These are phyloP conservation scores for Marcusenius ussheri DNA, from an alignment of 2,113 vertebrate species.

Conservation along the genomic window DNA sequence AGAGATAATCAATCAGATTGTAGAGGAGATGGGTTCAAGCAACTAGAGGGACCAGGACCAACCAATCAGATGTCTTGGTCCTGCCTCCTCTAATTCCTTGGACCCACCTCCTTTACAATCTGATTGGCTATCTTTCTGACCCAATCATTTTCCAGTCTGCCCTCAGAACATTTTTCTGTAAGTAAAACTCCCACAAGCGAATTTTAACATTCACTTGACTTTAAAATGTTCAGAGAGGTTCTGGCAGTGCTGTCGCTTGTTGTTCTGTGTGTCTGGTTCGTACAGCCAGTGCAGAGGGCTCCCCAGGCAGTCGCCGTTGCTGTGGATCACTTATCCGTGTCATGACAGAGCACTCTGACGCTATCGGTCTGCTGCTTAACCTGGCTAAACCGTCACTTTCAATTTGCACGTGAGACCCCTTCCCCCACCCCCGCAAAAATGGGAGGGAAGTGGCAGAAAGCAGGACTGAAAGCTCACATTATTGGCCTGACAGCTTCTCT, in stretches of 20 bases:
- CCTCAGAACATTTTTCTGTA: no score
- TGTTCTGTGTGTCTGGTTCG: neutral
- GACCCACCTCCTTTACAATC: no score
- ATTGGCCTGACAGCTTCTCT: slow-evolving; percentile 98
- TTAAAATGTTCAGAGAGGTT: neutral
- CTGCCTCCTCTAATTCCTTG: no score
- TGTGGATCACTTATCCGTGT: neutral
- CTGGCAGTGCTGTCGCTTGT: neutral
- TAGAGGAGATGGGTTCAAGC: no score
- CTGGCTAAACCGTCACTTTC: slow-evolving; percentile 91
- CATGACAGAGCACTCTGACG: slow-evolving; percentile 66
- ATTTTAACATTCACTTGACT: neutral
- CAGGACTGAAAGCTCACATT: slow-evolving; percentile 89
- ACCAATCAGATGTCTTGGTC: no score
- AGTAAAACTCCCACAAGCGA: neutral
- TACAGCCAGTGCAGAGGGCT: slow-evolving; percentile 14
- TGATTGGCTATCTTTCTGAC: no score
- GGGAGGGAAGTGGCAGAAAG: slow-evolving; percentile 90
- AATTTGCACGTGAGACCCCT: slow-evolving; percentile 94
- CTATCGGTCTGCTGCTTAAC: slow-evolving; percentile 86
- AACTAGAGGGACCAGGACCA: no score
- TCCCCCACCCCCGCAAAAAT: slow-evolving; percentile 57
- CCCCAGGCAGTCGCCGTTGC: neutral
- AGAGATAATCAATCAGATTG: no score
- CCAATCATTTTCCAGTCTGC: no score